These are phyloP conservation scores for Sarcophaga caerulescens DNA, from an alignment of 2,888 invertebrate genomes.

Conservation along the genomic window DNA sequence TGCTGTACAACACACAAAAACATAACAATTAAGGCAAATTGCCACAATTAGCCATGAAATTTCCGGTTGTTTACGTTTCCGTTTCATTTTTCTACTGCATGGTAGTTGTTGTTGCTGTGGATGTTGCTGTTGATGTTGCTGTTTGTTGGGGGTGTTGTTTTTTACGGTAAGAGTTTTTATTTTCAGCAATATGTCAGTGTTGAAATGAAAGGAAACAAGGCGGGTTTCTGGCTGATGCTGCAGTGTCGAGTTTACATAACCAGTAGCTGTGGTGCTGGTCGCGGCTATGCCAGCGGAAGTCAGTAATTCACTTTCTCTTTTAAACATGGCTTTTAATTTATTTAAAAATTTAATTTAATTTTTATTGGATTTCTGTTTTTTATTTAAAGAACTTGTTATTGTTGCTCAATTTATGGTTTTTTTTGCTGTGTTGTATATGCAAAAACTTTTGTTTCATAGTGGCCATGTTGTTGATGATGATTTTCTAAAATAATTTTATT, in stretches of 20 bases:
- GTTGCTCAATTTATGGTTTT: neutral
- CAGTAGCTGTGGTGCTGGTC: neutral
- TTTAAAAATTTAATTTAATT: slow-evolving; percentile 36
- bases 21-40: slow-evolving; percentile 74
- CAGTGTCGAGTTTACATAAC: slow-evolving; percentile 38
- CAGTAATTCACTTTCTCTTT: slow-evolving; percentile 54
- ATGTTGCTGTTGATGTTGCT: neutral
- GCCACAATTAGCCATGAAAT: slow-evolving; percentile 79
- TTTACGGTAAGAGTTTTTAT: neutral
- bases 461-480: neutral
- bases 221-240: slow-evolving; percentile 43
- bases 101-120: slow-evolving; percentile 24
- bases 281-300: slow-evolving; percentile 8
- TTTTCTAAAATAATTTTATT: slow-evolving; percentile 10
- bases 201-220: slow-evolving; percentile 45
- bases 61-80: slow-evolving; percentile 79
- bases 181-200: neutral
- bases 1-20: slow-evolving; percentile 53
- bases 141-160: slow-evolving; percentile 12
- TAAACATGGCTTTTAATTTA: slow-evolving; percentile 47
- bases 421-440: neutral
- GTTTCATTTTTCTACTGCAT: slow-evolving; percentile 74
- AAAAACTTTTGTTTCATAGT: neutral
- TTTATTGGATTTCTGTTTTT: slow-evolving; percentile 13
- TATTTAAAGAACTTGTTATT: neutral